Base-by-base conservation (phyloP, 2,888 invertebrate genomes). In the Caenorhabditis sinica region DNA sequence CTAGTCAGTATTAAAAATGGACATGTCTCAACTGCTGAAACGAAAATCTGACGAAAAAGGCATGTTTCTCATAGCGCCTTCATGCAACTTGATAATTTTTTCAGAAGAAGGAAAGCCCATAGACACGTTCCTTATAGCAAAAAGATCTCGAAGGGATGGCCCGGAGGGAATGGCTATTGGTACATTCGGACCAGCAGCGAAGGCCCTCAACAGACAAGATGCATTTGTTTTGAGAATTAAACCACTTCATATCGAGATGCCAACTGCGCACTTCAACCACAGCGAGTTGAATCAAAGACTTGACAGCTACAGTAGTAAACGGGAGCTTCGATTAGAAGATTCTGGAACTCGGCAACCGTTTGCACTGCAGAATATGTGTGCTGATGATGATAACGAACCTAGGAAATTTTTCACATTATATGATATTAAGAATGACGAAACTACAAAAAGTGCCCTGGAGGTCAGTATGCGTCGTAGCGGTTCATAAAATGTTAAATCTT, bases 401-500 rank as follows among this genome's bases (percentile, higher is more conserved):
- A 15, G 36, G 9, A 72, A 53, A 40, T 28, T 72, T n/a, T 80
- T 80, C 66, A 80, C 72, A 30, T 58, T 80, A 40, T 66, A 66
- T 15, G 80, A 80, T 33, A 72, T 80, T 15, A 80, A 80, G 49
- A 53, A 72, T 43, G 80, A 80, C 15, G 56, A 72, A 9, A 72
- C 72, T 15, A 58, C 80, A 1, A 72, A 80, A 28, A 45, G 25
- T 20, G 72, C 80, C 2, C 8, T 72, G 15, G 58, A 72, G 20
- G 80, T 80, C 25, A 65, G 63, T 65, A n/a, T 3, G 11, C 8
- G 23, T 45, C 5, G 17, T n/a, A n/a, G 11, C 3, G 23, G 6
- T 51, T 51, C 51, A 9, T 15, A 33, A 33, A 33, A 33, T 33
- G n/a, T n/a, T n/a, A n/a, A n/a, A n/a, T n/a, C n/a, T n/a, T n/a